These are phyloP conservation scores for Platycercus adscitus DNA, from an alignment of 2,113 vertebrate species.

Conservation along the genomic window DNA sequence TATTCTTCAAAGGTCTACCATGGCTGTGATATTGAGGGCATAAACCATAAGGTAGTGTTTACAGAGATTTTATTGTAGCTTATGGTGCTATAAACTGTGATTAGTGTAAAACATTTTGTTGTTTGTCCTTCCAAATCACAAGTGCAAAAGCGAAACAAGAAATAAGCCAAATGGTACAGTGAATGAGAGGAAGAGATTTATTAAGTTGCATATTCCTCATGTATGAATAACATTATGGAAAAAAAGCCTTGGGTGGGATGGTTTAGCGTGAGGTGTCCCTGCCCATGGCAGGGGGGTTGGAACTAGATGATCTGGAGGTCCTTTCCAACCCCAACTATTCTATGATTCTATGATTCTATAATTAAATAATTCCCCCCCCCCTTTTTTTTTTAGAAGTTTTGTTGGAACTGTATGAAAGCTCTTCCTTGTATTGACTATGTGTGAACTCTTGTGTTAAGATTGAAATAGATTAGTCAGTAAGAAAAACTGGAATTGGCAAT, in stretches of 20 bases:
- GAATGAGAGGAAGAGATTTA: not conserved
- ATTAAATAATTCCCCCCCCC: not conserved
- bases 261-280: too few relatives aligned
- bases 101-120: constrained; percentile 52
- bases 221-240: not conserved
- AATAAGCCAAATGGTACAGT: not conserved
- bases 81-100: constrained; percentile 47
- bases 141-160: constrained; percentile 19
- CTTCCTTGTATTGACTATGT: not conserved
- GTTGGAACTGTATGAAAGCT: not conserved
- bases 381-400: not conserved
- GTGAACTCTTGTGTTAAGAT: not conserved
- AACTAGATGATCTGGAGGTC: too few relatives aligned
- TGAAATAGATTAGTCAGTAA: not conserved
- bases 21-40: not conserved
- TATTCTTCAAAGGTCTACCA: constrained; percentile 53
- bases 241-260: not conserved
- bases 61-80: constrained; percentile 47
- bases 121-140: constrained; percentile 39
- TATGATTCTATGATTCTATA: too few relatives aligned
- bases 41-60: constrained; percentile 55
- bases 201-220: not conserved
- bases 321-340: too few relatives aligned
- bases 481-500: not conserved
- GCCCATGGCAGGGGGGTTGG: too few relatives aligned